Evolutionary conservation across 2,888 invertebrate genomes (phyloP), one percentile per base, ranked within the genome.

Genomic region (Neoscelio sp.): DNA sequence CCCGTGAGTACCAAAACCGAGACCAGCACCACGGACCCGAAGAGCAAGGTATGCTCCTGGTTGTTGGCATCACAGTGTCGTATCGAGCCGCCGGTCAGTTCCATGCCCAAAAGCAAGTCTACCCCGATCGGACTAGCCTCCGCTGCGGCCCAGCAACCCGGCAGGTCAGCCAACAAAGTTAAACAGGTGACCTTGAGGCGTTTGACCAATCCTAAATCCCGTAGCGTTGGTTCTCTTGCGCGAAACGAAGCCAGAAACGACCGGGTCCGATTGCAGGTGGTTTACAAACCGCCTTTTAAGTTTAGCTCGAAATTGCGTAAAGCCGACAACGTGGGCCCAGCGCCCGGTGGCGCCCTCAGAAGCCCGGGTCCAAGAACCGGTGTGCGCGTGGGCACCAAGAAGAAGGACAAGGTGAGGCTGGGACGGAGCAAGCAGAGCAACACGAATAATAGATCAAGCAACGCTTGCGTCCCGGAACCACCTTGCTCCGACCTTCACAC

Each of bases 1-100:
- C 42, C 62, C 91, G 15, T 91, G 92, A 44, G 89, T 86, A 28
- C 92, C 92, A 84, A 93, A 93, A 18, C 10, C 91, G 89, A 78
- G 85, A 86, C 52, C 26, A 76, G 73, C 20, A 79, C 80, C 35
- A 67, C 86, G 87, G 93, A 93, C 87, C 92, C 93, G 86, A 90
- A 94, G 77, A 95, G 95, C 13, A 96, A 96, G 90, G 96, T 96
- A n/a, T 95, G 96, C 85, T 95, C 95, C 84, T 96, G 96, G 96
- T 91, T 96, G 60, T 90, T 96, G 58, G 95, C 95, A 78, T 95
- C 95, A 82, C 89, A 89, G 20, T 88, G 89, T 40, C 82, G 87
- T 2, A 76, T 83, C 12, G 85, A 85, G 26, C 82, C 82, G n/a
- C 84, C 86, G 0, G 84, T 85, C 0, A 62, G 92, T 13, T 91